Evolutionary conservation across 2,797 vertebrate genomes (phyloP).

Genomic region (Phyllotis vaccarum): DNA sequence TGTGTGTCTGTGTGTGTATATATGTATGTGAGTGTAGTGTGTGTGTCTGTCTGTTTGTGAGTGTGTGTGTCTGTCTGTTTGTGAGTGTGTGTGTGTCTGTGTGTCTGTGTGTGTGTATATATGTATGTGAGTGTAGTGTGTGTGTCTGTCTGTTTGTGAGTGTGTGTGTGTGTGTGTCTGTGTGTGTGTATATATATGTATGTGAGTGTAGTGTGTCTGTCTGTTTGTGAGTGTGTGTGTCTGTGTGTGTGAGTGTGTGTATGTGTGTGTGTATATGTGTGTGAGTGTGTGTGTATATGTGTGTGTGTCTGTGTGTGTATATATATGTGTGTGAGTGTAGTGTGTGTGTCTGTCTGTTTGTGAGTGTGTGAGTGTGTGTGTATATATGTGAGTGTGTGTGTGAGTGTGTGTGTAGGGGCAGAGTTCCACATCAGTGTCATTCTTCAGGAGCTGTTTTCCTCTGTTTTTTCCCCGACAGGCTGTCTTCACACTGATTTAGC

Average conservation of each 20-base stretch:
- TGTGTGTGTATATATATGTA: too few species aligned
- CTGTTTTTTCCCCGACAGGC: not conserved
- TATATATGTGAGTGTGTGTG: not conserved
- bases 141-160: not conserved
- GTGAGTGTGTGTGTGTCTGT: not conserved
- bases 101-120: not conserved
- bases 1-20: not conserved
- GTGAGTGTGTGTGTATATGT: not conserved
- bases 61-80: not conserved
- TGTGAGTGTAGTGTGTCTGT: too few species aligned
- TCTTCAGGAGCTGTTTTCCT: not conserved
- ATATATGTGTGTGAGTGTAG: not conserved
- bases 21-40: too few species aligned
- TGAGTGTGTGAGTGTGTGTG: not conserved
- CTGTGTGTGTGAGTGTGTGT: not conserved
- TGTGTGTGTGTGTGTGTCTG: not conserved
- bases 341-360: not conserved
- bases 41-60: not conserved
- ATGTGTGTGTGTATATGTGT: not conserved
- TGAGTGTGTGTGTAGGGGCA: not conserved
- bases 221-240: not conserved
- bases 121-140: not conserved
- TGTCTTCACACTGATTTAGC: not conserved
- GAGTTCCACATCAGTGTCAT: not conserved
- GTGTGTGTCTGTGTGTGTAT: not conserved